Conservation (phyloP, 2,113 vertebrate genomes). For the Clarias gariepinus region DNA sequence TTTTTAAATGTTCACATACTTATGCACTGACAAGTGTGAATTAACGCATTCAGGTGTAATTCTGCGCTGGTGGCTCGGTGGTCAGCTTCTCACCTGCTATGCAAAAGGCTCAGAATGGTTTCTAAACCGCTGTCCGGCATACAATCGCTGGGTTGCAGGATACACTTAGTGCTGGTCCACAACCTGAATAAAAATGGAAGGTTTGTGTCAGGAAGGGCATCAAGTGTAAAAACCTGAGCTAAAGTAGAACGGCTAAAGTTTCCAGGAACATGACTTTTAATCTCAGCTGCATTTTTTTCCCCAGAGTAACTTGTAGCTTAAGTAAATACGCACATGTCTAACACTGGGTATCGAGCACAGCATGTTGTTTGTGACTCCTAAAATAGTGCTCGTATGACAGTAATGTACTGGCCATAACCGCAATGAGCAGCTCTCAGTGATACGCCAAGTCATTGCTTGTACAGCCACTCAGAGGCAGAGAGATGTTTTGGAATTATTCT, state of each 20-base stretch:
- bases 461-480: not conserved
- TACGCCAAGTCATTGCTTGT: not conserved
- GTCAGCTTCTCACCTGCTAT: too few species aligned
- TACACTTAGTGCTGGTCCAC: too few species aligned
- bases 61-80: not conserved
- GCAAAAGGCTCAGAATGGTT: too few species aligned
- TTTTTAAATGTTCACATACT: not conserved
- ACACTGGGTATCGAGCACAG: not conserved
- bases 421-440: not conserved
- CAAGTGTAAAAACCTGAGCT: too few species aligned
- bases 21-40: not conserved
- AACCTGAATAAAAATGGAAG: too few species aligned
- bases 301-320: not conserved
- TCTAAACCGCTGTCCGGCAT: too few species aligned
- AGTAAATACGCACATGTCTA: not conserved
- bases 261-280: not conserved
- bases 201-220: too few species aligned
- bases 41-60: not conserved
- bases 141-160: too few species aligned
- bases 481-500: conserved; percentile 21
- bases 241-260: not conserved
- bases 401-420: not conserved
- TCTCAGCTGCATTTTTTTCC: not conserved
- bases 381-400: not conserved
- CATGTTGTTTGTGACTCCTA: not conserved